Conservation (phyloP, 2,113 vertebrate genomes). For the Podarcis cretensis region DNA sequence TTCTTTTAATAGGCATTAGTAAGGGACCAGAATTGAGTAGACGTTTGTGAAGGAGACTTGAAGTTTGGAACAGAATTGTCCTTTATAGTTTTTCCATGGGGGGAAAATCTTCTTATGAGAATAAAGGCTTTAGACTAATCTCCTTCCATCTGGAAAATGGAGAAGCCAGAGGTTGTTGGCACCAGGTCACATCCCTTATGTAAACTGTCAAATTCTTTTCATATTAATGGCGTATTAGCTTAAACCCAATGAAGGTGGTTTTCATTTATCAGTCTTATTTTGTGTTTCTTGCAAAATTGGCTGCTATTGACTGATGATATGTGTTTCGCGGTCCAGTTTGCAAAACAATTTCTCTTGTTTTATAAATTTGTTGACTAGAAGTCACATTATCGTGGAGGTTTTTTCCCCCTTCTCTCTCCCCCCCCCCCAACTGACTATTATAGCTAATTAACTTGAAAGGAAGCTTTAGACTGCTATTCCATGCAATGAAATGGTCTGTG, state of each 20-base stretch:
- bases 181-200: conserved; percentile 87
- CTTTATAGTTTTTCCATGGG: conserved; percentile 82
- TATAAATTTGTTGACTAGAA: conserved; percentile 36
- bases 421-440: conserved; percentile 24
- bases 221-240: conserved; percentile 82
- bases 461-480: conserved; percentile 53
- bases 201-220: conserved; percentile 89
- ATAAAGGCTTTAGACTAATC: conserved; percentile 84
- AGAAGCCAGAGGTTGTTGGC: conserved; percentile 83
- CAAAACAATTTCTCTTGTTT: conserved; percentile 67
- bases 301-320: conserved; percentile 17
- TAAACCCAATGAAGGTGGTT: conserved; percentile 74
- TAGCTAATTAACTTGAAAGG: conserved; percentile 58
- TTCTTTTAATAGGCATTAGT: conserved; percentile 82
- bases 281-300: not conserved
- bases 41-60: conserved; percentile 83
- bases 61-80: conserved; percentile 80
- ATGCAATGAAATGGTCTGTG: conserved; percentile 36
- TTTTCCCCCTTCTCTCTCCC: not conserved
- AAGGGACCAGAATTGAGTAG: conserved; percentile 80
- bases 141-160: conserved; percentile 85
- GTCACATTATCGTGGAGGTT: conserved; percentile 44
- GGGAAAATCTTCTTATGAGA: conserved; percentile 79
- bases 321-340: conserved; percentile 17
- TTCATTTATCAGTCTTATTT: conserved; percentile 71